These are phyloP conservation scores for Callaeas wilsoni DNA, from an alignment of 2,113 vertebrate species.

Conservation along the genomic window DNA sequence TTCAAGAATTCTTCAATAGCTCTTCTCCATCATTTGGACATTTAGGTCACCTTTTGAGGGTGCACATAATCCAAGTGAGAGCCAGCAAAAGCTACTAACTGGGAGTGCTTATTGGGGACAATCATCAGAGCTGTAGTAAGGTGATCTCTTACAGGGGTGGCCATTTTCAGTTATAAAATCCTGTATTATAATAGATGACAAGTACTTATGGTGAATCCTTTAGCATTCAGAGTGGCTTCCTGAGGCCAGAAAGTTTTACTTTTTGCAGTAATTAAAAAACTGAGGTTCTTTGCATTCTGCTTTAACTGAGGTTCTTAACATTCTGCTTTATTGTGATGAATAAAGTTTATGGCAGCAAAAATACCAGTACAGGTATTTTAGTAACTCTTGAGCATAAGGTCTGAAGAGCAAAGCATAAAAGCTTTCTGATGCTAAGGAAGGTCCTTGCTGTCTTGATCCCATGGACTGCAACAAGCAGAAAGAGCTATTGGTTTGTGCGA, in stretches of 20 bases:
- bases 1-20: not conserved
- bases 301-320: not conserved
- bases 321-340: not conserved
- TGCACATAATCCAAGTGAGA: not conserved
- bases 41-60: not conserved
- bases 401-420: not conserved
- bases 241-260: not conserved
- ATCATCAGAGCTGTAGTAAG: not conserved
- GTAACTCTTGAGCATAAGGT: not conserved
- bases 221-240: not conserved
- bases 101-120: not conserved
- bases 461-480: not conserved
- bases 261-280: not conserved
- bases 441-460: not conserved
- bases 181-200: not conserved
- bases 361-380: not conserved
- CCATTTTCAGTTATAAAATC: not conserved
- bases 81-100: not conserved
- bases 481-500: not conserved
- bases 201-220: not conserved
- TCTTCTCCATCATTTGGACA: not conserved
- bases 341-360: not conserved
- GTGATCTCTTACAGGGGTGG: not conserved
- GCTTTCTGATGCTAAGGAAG: not conserved
- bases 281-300: not conserved